These are phyloP conservation scores for Dermatemys mawii DNA, from an alignment of 2,113 vertebrate species.

Conservation along the genomic window DNA sequence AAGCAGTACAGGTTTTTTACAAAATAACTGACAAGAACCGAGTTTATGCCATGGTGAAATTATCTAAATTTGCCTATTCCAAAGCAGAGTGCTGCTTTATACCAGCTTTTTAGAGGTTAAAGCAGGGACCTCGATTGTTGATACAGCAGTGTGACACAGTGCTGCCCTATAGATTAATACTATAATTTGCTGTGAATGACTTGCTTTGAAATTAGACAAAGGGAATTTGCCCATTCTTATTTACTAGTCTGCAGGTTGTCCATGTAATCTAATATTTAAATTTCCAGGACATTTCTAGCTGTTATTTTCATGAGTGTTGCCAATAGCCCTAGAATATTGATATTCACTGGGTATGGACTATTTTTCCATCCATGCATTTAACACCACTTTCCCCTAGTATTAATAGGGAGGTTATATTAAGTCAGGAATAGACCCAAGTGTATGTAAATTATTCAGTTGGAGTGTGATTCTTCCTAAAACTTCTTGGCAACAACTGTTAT, in stretches of 20 bases:
- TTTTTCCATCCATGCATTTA: neutral
- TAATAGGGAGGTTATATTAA: fast-evolving
- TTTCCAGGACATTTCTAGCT: neutral
- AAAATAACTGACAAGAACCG: neutral
- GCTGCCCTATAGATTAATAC: neutral
- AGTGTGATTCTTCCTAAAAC: neutral
- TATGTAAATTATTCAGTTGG: neutral
- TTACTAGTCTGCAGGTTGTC: neutral
- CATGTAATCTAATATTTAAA: neutral
- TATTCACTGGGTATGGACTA: neutral
- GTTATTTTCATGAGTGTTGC: neutral
- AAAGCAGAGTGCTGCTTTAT: neutral
- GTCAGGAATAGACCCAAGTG: neutral
- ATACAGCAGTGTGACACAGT: neutral
- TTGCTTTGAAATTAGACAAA: neutral
- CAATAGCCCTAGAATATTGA: neutral
- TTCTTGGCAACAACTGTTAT: fast-evolving
- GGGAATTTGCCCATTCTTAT: neutral
- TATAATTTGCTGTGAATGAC: neutral
- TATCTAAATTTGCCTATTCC: neutral
- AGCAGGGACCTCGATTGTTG: neutral
- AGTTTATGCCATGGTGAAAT: neutral
- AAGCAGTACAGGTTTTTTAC: fast-evolving
- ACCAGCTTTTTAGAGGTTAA: neutral
- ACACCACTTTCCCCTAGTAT: neutral